Evolutionary conservation across 2,797 vertebrate genomes (phyloP).

Genomic region (Sebastes nivosus): DNA sequence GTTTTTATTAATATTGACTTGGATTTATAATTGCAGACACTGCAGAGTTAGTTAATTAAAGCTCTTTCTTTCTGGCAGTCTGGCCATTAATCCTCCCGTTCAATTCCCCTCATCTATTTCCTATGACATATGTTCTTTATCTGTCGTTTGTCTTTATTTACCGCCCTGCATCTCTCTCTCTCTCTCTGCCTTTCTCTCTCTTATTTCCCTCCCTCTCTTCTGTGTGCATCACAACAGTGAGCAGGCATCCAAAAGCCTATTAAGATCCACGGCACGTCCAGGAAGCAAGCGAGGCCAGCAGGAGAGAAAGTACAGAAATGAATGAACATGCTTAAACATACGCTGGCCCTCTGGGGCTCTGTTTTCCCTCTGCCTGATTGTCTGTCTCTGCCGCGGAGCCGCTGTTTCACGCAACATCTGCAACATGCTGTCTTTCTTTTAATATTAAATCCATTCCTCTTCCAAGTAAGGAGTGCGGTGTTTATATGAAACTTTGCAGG

Average conservation of each 20-base stretch:
- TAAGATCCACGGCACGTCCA: slow-evolving; percentile 68
- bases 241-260: slow-evolving; percentile 50
- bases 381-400: slow-evolving; percentile 30
- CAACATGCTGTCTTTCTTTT: slow-evolving; percentile 22
- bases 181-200: background rate
- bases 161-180: background rate
- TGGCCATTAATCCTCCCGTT: slow-evolving; percentile 13
- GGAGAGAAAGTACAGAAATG: slow-evolving; percentile 67
- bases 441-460: slow-evolving; percentile 51
- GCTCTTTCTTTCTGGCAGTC: background rate
- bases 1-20: slow-evolving; percentile 31
- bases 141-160: slow-evolving; percentile 31
- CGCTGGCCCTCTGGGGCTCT: slow-evolving; percentile 51
- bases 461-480: background rate
- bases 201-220: slow-evolving; percentile 14
- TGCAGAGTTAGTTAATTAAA: slow-evolving; percentile 40
- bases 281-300: slow-evolving; percentile 54
- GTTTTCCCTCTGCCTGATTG: slow-evolving; percentile 41
- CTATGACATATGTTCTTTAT: slow-evolving; percentile 38
- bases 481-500: slow-evolving; percentile 6
- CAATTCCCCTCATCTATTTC: slow-evolving; percentile 40
- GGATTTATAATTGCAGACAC: slow-evolving; percentile 21
- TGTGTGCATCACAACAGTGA: slow-evolving; percentile 35
- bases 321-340: slow-evolving; percentile 77
- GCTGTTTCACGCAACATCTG: slow-evolving; percentile 29